phyloP scores from a whole-genome alignment of 2,888 invertebrate genomes.

The Pristionchus exspectatus region DNA sequence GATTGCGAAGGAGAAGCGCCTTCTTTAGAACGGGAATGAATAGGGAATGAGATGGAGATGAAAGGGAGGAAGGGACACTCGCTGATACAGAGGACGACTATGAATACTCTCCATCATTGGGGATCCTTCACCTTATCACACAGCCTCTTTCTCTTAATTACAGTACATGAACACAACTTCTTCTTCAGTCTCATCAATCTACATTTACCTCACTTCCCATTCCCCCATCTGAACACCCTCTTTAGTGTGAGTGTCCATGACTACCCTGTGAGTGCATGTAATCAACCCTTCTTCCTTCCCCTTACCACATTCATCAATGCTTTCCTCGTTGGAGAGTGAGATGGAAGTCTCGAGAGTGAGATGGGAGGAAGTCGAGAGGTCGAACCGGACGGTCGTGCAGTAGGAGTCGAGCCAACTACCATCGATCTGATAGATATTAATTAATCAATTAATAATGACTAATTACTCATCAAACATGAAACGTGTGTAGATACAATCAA shows the following conservation, averaged over 20 bases:
- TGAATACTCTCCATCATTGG: not conserved
- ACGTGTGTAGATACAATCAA: not conserved
- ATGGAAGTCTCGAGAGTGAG: not conserved
- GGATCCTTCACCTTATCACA: not conserved
- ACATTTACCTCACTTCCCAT: not conserved
- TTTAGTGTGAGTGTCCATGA: not conserved
- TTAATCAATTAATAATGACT: not conserved
- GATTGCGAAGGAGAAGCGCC: not conserved
- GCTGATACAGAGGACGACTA: not conserved
- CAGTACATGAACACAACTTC: too few relatives aligned
- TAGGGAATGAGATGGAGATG: not conserved
- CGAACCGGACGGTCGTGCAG: not conserved
- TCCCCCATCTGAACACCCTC: not conserved
- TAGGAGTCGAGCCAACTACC: not conserved
- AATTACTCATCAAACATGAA: not conserved
- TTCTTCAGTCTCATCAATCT: not conserved
- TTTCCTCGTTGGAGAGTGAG: not conserved
- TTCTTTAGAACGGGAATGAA: conserved; percentile 24
- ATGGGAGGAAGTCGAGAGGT: not conserved
- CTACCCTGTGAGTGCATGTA: not conserved
- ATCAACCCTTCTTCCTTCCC: not conserved
- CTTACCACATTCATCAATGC: not conserved
- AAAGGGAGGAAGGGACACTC: conserved; percentile 12
- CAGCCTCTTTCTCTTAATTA: too few relatives aligned
- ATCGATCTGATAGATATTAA: not conserved